These are phyloP conservation scores for Procambarus clarkii DNA, from an alignment of 1,140 invertebrate species.

Conservation along the genomic window DNA sequence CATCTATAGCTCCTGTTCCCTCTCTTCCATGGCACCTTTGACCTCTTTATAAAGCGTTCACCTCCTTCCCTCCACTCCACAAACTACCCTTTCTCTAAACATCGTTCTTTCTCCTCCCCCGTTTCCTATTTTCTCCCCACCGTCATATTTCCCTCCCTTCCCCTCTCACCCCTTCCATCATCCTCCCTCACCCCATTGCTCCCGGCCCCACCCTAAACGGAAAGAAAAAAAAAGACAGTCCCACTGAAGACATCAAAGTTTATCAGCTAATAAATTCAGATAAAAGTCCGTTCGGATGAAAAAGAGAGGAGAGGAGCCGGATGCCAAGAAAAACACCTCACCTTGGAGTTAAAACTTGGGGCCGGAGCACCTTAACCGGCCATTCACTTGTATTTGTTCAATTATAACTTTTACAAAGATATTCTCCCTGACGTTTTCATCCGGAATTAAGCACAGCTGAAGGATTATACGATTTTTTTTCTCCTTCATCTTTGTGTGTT, in stretches of 20 bases:
- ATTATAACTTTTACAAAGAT: constrained; percentile 70
- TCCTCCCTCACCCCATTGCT: neutral
- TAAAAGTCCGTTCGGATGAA: constrained; percentile 21
- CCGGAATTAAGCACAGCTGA: constrained; percentile 53
- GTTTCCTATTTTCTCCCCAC: neutral
- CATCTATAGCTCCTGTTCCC: too few relatives aligned
- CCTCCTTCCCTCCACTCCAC: too few relatives aligned
- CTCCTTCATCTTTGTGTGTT: neutral
- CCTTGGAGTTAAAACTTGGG: constrained; percentile 13
- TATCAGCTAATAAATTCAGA: constrained; percentile 51
- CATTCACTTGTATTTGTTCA: constrained; percentile 58
- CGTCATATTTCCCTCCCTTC: neutral
- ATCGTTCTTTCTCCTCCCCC: too few relatives aligned
- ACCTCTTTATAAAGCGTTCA: too few relatives aligned
- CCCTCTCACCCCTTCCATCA: neutral
- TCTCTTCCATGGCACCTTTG: too few relatives aligned
- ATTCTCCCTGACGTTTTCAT: constrained; percentile 61
- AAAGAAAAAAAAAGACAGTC: neutral
- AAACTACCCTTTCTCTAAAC: too few relatives aligned
- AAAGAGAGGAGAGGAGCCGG: constrained; percentile 13
- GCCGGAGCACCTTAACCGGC: constrained; percentile 7
- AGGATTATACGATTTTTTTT: constrained; percentile 46
- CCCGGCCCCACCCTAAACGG: too few relatives aligned
- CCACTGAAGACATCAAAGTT: constrained; percentile 27
- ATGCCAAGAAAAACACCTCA: constrained; percentile 38